Percentiles rank a stretch among this genome's conserved stretches.
Evolutionary conservation across 2,888 invertebrate species (phyloP).

Genomic region (Cephus runcator): DNA sequence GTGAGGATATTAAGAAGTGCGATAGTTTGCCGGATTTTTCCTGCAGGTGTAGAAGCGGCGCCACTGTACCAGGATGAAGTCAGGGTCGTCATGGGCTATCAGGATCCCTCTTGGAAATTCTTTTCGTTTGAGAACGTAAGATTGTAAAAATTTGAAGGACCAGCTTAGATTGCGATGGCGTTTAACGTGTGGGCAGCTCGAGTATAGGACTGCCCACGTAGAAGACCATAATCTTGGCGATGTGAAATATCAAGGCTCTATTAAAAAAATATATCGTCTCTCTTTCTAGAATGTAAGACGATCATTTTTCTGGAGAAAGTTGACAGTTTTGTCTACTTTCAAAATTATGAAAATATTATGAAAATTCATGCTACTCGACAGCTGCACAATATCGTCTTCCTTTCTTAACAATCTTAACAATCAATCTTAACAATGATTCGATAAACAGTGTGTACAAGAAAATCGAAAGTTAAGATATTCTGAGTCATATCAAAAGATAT

Average conservation of each 20-base stretch:
- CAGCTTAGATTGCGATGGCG: slow-evolving; percentile 25
- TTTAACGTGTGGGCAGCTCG: slow-evolving; percentile 29
- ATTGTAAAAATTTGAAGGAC: neutral
- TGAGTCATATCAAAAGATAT: neutral
- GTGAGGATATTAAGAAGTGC: neutral
- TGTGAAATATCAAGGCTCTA: slow-evolving; percentile 28
- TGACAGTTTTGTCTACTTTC: neutral
- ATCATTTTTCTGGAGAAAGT: neutral
- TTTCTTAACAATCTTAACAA: neutral
- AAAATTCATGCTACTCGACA: neutral
- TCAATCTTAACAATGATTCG: neutral
- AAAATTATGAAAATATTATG: neutral
- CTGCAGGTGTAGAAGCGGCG: neutral
- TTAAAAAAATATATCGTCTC: slow-evolving; percentile 9
- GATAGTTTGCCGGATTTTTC: neutral
- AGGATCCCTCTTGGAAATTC: neutral
- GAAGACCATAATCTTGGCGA: slow-evolving; percentile 13
- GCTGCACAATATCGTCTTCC: neutral
- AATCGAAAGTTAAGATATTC: neutral
- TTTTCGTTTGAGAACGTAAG: neutral
- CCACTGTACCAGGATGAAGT: neutral
- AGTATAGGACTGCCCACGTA: slow-evolving; percentile 31
- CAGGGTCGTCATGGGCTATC: neutral
- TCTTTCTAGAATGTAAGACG: neutral
- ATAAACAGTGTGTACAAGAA: neutral